Conservation (phyloP, 2,113 vertebrate genomes). For the Greenwoodochromis staneri region DNA sequence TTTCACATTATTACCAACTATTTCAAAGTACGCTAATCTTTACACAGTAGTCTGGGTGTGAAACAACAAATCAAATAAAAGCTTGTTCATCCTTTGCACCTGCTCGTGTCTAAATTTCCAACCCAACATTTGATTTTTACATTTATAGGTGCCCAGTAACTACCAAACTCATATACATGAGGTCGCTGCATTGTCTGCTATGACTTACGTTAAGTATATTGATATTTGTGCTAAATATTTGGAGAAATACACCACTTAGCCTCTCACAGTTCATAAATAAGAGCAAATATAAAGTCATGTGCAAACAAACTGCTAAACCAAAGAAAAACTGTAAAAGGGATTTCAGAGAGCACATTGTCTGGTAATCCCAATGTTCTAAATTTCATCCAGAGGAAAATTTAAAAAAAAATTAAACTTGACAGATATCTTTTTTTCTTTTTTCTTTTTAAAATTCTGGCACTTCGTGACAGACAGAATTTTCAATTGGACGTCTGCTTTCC, state of each 20-base stretch:
- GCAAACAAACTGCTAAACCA: not conserved
- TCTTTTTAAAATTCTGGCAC: rapidly evolving
- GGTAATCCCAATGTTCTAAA: not conserved
- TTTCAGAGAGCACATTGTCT: not conserved
- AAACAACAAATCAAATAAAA: not conserved
- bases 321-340: not conserved
- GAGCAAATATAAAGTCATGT: not conserved
- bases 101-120: not conserved
- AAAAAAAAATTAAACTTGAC: rapidly evolving
- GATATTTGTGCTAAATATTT: not conserved
- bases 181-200: not conserved
- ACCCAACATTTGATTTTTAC: not conserved
- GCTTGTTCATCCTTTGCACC: not conserved
- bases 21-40: not conserved
- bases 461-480: not conserved
- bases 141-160: not conserved
- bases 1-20: not conserved
- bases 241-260: not conserved
- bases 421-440: not conserved
- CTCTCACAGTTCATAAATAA: not conserved
- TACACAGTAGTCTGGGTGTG: not conserved
- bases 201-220: not conserved
- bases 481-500: not conserved
- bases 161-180: not conserved
- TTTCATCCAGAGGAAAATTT: not conserved